Percentiles rank a stretch among this genome's conserved stretches.
Evolutionary conservation across 2,888 invertebrate genomes (phyloP).

Genomic region (Oxycera nigricornis): DNA sequence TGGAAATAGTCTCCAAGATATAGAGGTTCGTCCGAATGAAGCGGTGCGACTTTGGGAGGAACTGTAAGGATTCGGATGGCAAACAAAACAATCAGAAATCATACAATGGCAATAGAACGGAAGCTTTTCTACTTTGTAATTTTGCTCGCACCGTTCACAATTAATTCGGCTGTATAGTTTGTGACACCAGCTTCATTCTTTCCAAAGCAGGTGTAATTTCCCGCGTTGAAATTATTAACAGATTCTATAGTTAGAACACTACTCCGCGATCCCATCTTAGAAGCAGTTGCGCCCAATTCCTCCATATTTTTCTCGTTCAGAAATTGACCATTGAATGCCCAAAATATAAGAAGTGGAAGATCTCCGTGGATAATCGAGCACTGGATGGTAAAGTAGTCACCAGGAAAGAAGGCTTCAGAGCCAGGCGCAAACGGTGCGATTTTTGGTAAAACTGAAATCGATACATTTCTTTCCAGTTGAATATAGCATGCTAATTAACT

Average conservation of each 20-base stretch:
- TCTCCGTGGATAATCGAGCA: constrained; percentile 79
- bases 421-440: constrained; percentile 81
- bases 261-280: constrained; percentile 63
- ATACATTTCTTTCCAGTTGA: too few species aligned
- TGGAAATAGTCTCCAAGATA: constrained; percentile 70
- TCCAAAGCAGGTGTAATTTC: constrained; percentile 73
- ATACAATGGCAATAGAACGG: not conserved
- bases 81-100: constrained; percentile 8
- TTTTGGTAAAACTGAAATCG: constrained; percentile 75
- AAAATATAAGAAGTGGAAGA: constrained; percentile 76
- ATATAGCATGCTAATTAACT: too few species aligned
- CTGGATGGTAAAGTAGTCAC: constrained; percentile 69
- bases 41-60: constrained; percentile 70
- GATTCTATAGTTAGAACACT: constrained; percentile 69
- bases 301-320: constrained; percentile 65
- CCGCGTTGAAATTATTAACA: constrained; percentile 69
- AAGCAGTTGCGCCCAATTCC: constrained; percentile 60
- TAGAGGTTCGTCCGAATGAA: constrained; percentile 70
- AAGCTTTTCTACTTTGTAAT: not conserved
- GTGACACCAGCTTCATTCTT: constrained; percentile 70
- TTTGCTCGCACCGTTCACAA: constrained; percentile 70
- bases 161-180: constrained; percentile 70
- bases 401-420: constrained; percentile 73
- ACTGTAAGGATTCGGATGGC: constrained; percentile 59
- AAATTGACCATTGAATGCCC: constrained; percentile 70